phyloP scores from a whole-genome alignment of 2,113 vertebrate species.

The Glaucidium brasilianum region DNA sequence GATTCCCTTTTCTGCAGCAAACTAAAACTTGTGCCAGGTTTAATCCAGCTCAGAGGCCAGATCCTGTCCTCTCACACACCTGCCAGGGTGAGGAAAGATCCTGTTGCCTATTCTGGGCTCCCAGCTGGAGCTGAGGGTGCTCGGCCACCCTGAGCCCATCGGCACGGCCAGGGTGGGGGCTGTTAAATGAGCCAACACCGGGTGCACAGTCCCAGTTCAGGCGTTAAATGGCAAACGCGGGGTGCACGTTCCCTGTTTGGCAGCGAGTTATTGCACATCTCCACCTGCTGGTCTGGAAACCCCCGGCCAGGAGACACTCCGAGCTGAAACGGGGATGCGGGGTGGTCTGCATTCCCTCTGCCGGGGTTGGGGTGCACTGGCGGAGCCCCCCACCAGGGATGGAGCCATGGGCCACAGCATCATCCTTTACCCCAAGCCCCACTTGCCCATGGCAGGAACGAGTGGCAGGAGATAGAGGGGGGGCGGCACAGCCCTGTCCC shows the following conservation, averaged over 20 bases:
- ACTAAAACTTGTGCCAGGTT: neutral
- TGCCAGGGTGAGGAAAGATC: too few species aligned
- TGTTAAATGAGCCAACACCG: rapidly evolving
- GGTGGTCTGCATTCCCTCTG: rapidly evolving
- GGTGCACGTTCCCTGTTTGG: rapidly evolving
- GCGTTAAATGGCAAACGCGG: neutral
- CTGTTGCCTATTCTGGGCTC: rapidly evolving
- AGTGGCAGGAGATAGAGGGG: rapidly evolving
- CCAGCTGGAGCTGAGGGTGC: neutral
- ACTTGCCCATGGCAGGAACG: neutral
- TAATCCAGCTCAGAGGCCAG: neutral
- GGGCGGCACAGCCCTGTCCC: rapidly evolving
- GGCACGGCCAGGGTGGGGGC: rapidly evolving
- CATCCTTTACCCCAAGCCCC: neutral
- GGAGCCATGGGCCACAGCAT: neutral
- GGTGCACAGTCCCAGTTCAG: neutral
- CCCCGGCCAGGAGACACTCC: neutral
- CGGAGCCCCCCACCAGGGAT: neutral
- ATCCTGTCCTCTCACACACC: neutral
- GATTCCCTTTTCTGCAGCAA: neutral
- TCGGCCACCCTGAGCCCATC: rapidly evolving
- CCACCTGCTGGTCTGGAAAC: constrained; percentile 74
- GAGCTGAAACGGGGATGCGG: rapidly evolving
- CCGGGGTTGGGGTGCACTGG: neutral
- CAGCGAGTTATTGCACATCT: constrained; percentile 54